Evolutionary conservation across 2,113 vertebrate genomes (phyloP).

Genomic region (Vidua macroura): DNA sequence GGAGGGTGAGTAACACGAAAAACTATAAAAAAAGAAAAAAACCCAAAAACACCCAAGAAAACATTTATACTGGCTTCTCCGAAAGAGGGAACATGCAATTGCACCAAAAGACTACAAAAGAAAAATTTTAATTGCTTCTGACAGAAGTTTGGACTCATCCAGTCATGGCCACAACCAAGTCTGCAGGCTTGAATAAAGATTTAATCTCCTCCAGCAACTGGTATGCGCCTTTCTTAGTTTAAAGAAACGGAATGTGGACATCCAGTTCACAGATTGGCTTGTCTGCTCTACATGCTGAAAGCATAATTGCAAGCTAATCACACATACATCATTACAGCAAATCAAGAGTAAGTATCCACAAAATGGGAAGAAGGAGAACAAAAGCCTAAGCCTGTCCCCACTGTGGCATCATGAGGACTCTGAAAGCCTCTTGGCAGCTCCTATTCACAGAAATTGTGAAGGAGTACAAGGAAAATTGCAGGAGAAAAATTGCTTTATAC

Average conservation of each 20-base stretch:
- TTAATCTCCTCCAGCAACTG: neutral
- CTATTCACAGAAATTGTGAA: neutral
- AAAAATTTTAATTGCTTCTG: neutral
- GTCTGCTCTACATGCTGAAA: neutral
- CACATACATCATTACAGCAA: neutral
- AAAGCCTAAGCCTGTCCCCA: neutral
- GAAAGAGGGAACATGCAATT: neutral
- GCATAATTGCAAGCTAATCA: neutral
- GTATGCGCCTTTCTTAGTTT: neutral
- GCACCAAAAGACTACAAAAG: neutral
- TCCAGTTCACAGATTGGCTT: neutral
- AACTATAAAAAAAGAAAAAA: neutral
- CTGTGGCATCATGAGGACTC: neutral
- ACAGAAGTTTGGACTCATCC: neutral
- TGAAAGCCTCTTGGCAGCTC: neutral
- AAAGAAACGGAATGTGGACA: neutral
- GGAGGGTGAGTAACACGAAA: neutral
- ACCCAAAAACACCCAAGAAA: neutral
- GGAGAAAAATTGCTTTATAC: neutral
- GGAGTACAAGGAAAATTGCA: neutral
- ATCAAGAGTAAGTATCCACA: neutral
- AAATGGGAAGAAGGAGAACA: neutral
- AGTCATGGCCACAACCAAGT: neutral
- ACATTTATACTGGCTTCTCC: neutral
- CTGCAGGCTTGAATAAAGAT: neutral